phyloP scores from a whole-genome alignment of 2,113 vertebrate genomes.

The Mionectes macconnelli region DNA sequence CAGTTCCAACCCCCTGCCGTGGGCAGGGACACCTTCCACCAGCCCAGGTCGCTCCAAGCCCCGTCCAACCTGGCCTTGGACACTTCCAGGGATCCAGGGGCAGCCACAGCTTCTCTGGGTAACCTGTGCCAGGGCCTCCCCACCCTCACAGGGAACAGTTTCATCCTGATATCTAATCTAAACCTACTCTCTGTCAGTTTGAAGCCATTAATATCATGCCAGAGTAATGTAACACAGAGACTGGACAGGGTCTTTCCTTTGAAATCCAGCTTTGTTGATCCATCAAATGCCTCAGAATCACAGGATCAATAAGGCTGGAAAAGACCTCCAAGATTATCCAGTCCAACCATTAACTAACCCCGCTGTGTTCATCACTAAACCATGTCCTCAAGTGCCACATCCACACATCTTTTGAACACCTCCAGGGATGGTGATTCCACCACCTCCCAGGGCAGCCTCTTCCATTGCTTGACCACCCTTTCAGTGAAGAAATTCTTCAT shows the following conservation, averaged over 20 bases:
- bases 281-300: not conserved
- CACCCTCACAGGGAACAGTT: rapidly evolving
- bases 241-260: rapidly evolving
- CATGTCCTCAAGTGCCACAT: not conserved
- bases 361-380: not conserved
- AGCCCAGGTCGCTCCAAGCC: not conserved
- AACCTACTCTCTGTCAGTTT: not conserved
- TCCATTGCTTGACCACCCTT: not conserved
- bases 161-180: too few species aligned
- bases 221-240: not conserved
- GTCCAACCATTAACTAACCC: not conserved
- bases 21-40: not conserved
- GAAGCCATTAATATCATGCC: not conserved
- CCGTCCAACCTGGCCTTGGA: not conserved
- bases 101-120: not conserved
- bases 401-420: not conserved
- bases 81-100: not conserved
- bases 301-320: not conserved
- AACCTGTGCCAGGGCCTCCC: rapidly evolving
- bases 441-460: not conserved
- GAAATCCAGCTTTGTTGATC: not conserved
- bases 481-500: not conserved
- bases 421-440: not conserved
- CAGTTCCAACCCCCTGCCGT: rapidly evolving
- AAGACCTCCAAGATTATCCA: not conserved